phyloP scores from a whole-genome alignment of 2,797 vertebrate species.

The Halcyon leucocephala region DNA sequence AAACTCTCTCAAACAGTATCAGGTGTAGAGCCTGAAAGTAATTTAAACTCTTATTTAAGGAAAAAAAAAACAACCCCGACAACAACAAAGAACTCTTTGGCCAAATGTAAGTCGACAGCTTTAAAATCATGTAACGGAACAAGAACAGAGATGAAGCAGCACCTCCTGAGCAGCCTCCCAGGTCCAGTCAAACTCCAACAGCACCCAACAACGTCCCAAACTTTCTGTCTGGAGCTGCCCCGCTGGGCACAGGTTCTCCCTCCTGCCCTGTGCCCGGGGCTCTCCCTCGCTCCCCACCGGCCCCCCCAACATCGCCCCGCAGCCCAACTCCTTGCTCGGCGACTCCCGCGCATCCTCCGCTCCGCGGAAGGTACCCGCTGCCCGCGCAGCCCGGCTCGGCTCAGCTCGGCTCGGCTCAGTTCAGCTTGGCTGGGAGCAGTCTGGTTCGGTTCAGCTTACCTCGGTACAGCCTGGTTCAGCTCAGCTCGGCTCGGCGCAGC shows the following conservation, averaged over 20 bases:
- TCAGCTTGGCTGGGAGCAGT: neutral
- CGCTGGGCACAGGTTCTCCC: neutral
- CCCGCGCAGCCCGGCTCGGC: neutral
- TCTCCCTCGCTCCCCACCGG: rapidly evolving
- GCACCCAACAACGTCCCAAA: neutral
- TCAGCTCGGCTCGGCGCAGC: too few relatives aligned
- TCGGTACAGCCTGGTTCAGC: neutral
- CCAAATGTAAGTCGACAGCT: neutral
- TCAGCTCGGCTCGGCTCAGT: neutral
- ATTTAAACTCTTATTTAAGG: neutral
- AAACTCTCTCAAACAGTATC: neutral
- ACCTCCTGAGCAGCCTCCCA: neutral
- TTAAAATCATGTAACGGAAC: neutral
- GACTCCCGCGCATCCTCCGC: neutral
- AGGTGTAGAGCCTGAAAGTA: neutral
- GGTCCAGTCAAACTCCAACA: rapidly evolving
- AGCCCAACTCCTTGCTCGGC: neutral
- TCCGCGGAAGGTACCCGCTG: neutral
- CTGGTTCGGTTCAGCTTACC: too few relatives aligned
- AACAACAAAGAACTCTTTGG: neutral
- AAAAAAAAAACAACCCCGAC: too few relatives aligned
- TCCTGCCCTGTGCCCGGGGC: neutral
- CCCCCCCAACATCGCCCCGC: neutral
- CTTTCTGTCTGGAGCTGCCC: neutral
- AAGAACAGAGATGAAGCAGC: neutral